Percentiles rank a stretch among this genome's conserved stretches.
Evolutionary conservation across 2,888 invertebrate species (phyloP).

Genomic region (Epistrophe grossulariae): DNA sequence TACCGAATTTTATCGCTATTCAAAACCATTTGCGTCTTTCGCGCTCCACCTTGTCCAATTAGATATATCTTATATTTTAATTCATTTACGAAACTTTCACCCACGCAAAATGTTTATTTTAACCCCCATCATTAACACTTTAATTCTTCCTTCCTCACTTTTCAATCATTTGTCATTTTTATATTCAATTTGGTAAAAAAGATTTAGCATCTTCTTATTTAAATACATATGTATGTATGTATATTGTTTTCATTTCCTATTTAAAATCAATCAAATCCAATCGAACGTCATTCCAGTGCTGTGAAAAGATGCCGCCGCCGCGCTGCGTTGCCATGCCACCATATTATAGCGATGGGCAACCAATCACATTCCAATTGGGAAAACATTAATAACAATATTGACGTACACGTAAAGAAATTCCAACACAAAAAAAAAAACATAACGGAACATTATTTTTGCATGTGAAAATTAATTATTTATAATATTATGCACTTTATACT

Average conservation of each 20-base stretch:
- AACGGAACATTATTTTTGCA: constrained; percentile 70
- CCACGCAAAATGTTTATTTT: constrained; percentile 10
- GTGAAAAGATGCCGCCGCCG: constrained; percentile 41
- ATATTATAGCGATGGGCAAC: constrained; percentile 2
- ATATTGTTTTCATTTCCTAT: constrained; percentile 54
- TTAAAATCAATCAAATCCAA: constrained; percentile 68
- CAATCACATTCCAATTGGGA: constrained; percentile 59
- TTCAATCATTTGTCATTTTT: constrained; percentile 67
- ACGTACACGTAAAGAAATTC: background rate
- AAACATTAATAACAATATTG: constrained; percentile 62
- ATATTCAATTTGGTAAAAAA: constrained; percentile 53
- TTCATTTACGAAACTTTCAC: constrained; percentile 40
- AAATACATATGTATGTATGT: background rate
- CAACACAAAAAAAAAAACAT: constrained; percentile 9
- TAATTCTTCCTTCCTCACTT: constrained; percentile 54
- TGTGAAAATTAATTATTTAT: constrained; percentile 68
- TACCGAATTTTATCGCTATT: too few species aligned
- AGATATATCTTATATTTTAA: too few species aligned
- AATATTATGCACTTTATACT: constrained; percentile 39
- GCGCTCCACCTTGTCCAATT: too few species aligned
- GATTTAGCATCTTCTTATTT: constrained; percentile 44
- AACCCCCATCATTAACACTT: constrained; percentile 37
- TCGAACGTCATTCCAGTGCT: constrained; percentile 12
- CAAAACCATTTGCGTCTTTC: too few species aligned
- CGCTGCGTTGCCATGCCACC: background rate